These are phyloP conservation scores for Drosophila saltans DNA, from an alignment of 1,140 invertebrate species.

Conservation along the genomic window DNA sequence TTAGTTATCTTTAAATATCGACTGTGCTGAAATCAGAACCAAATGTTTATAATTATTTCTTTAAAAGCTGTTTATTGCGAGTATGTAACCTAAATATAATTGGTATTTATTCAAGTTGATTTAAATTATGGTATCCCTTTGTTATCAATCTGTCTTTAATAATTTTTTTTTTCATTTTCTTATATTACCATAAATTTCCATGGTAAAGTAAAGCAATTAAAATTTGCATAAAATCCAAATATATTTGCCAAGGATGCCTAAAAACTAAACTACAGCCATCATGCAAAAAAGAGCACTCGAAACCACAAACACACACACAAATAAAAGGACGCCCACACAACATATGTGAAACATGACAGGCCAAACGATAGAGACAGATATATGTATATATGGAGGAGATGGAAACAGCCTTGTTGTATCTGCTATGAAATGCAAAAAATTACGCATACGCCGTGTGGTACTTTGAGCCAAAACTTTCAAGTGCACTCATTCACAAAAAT, in stretches of 20 bases:
- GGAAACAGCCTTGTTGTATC: constrained; percentile 16
- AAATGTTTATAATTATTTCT: too few relatives aligned
- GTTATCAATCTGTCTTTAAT: not conserved
- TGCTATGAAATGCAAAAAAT: constrained; percentile 60
- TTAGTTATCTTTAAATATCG: too few relatives aligned
- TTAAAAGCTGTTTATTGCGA: too few relatives aligned
- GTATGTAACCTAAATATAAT: too few relatives aligned
- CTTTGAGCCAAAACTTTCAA: constrained; percentile 62
- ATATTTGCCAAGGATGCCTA: constrained; percentile 57
- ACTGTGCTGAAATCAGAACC: too few relatives aligned
- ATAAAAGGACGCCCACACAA: constrained; percentile 10
- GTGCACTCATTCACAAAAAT: constrained; percentile 63
- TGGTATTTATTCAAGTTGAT: constrained; percentile 36
- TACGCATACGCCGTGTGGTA: constrained; percentile 64
- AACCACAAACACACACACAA: constrained; percentile 31
- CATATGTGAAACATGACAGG: constrained; percentile 67
- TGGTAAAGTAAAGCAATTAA: constrained; percentile 71
- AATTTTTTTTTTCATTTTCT: constrained; percentile 11
- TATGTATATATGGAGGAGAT: too few relatives aligned
- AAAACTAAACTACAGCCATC: constrained; percentile 69
- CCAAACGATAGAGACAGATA: constrained; percentile 10
- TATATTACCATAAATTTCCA: constrained; percentile 55
- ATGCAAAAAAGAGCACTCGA: constrained; percentile 47
- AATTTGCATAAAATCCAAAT: constrained; percentile 76
- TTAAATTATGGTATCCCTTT: too few relatives aligned